These are phyloP conservation scores for Pachliopta kotzebuea DNA, from an alignment of 2,888 invertebrate genomes.

Conservation along the genomic window DNA sequence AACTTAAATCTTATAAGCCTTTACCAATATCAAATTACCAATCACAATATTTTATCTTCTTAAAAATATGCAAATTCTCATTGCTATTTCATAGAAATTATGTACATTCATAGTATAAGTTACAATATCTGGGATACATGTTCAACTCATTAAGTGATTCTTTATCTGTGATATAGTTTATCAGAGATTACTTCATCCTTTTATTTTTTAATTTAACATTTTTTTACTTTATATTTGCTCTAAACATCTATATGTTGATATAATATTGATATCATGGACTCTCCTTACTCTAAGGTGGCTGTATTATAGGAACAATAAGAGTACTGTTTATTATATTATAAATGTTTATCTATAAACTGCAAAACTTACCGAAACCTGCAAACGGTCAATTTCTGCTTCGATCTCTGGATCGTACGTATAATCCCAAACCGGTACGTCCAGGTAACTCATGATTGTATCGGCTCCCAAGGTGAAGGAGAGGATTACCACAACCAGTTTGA, in stretches of 20 bases:
- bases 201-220: background rate
- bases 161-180: too few species aligned
- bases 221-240: background rate
- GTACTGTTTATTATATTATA: too few species aligned
- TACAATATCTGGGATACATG: too few species aligned
- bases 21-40: too few species aligned
- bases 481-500: constrained; percentile 60
- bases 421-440: constrained; percentile 52
- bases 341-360: background rate
- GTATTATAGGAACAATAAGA: too few species aligned
- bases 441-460: constrained; percentile 42
- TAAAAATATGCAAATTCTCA: too few species aligned
- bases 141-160: too few species aligned
- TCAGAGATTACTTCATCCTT: background rate
- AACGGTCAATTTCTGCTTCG: constrained; percentile 53
- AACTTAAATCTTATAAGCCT: too few species aligned
- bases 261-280: background rate
- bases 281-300: too few species aligned
- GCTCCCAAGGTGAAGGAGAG: constrained; percentile 56
- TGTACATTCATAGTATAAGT: too few species aligned
- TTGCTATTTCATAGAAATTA: too few species aligned
- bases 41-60: too few species aligned
- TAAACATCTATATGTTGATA: background rate
- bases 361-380: constrained; percentile 57
- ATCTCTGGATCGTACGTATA: constrained; percentile 59